These are phyloP conservation scores for Neofelis nebulosa DNA, from an alignment of 2,113 vertebrate genomes.

Conservation along the genomic window DNA sequence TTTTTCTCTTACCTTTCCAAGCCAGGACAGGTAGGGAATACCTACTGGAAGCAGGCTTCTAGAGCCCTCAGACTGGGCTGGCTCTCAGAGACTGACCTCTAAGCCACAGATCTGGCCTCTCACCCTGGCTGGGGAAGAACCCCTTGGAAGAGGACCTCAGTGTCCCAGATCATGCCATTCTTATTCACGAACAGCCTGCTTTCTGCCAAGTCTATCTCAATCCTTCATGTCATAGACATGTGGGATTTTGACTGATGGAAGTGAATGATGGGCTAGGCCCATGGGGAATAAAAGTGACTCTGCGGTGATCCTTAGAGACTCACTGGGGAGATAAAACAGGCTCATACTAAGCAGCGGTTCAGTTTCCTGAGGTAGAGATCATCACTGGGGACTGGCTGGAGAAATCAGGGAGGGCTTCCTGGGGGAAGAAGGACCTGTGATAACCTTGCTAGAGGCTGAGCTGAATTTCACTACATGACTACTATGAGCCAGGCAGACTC, in stretches of 20 bases:
- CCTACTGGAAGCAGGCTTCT: neutral
- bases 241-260: neutral
- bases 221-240: neutral
- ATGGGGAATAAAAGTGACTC: neutral
- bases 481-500: neutral
- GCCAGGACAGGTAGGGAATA: neutral
- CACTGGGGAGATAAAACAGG: neutral
- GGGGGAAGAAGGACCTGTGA: neutral
- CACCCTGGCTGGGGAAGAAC: neutral
- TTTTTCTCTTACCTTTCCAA: neutral
- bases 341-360: neutral
- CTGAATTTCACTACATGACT: neutral
- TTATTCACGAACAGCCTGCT: neutral
- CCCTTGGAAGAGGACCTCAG: neutral
- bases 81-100: neutral
- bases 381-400: neutral
- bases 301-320: neutral
- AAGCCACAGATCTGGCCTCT: neutral
- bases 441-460: neutral
- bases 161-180: neutral
- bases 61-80: neutral
- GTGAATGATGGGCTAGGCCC: neutral
- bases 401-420: constrained; percentile 51
- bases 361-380: neutral
- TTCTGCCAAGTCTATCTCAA: neutral